A percentile compares a stretch with the other conserved stretches of the same genome.
phyloP scores from a whole-genome alignment of 2,113 vertebrate genomes.

The Camarhynchus parvulus region DNA sequence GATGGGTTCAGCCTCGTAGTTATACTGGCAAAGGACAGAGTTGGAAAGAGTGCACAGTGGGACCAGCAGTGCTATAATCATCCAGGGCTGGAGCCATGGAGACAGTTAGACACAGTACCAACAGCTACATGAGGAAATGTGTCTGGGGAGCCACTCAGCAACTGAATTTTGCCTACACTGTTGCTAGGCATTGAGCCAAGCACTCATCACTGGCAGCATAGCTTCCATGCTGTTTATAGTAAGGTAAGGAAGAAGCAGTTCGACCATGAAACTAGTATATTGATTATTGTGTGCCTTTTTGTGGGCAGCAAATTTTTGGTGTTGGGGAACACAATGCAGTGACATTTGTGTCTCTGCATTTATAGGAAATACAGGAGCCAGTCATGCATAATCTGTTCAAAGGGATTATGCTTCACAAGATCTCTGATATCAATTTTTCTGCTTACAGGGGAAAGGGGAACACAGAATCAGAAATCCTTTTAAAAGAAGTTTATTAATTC shows the following conservation, averaged over 20 bases:
- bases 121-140: conserved; percentile 3
- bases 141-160: conserved; percentile 24
- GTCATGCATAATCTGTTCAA: neutral
- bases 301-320: neutral
- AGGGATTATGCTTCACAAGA: neutral
- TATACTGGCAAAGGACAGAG: neutral
- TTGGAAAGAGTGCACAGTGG: neutral
- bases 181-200: conserved; percentile 59
- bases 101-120: neutral
- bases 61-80: neutral
- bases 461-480: neutral
- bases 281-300: neutral
- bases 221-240: conserved; percentile 21
- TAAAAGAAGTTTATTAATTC: neutral
- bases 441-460: neutral
- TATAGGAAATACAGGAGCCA: neutral
- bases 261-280: neutral
- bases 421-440: neutral
- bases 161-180: conserved; percentile 24
- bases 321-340: neutral
- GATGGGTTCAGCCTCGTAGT: neutral
- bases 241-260: conserved; percentile 4
- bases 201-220: neutral
- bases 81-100: neutral
- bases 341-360: neutral